Conservation (phyloP, 2,888 invertebrate genomes). For the Dolichomitus sp. region DNA sequence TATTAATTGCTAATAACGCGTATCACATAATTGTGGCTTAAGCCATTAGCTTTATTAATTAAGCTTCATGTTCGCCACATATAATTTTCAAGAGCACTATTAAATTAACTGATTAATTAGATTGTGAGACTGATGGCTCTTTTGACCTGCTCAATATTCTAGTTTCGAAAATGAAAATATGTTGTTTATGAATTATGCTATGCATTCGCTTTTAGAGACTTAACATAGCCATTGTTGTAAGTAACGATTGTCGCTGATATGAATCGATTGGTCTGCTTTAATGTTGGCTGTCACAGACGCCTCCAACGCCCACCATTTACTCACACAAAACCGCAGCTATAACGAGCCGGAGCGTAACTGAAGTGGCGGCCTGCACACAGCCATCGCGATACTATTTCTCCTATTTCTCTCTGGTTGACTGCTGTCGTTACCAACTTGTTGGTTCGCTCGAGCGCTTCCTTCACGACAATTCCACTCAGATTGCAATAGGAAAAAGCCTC, state of each 20-base stretch:
- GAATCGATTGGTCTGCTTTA: conserved; percentile 20
- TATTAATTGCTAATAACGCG: background rate
- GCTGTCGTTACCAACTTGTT: conserved; percentile 26
- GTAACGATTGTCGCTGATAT: background rate
- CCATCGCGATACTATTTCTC: conserved; percentile 1
- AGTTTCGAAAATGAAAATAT: too few relatives aligned
- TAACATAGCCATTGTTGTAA: background rate
- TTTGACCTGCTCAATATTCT: background rate
- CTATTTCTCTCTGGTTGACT: conserved; percentile 14
- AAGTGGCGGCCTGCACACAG: background rate
- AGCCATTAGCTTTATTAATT: background rate
- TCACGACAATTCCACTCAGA: conserved; percentile 25
- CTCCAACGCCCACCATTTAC: conserved; percentile 27
- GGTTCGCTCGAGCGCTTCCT: conserved; percentile 18
- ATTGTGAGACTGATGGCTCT: background rate
- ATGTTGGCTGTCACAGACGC: conserved; percentile 18
- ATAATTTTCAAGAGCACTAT: background rate
- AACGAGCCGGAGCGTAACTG: conserved; percentile 4
- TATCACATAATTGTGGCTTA: background rate
- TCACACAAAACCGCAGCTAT: conserved; percentile 27
- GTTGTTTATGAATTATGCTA: too few relatives aligned
- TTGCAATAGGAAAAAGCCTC: conserved; percentile 17
- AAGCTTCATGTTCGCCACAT: background rate
- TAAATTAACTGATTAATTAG: background rate
- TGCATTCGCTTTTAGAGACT: too few relatives aligned